Evolutionary conservation across 1,140 invertebrate genomes (phyloP), one percentile per base, ranked within the genome.

Genomic region (Goniozus legneri): DNA sequence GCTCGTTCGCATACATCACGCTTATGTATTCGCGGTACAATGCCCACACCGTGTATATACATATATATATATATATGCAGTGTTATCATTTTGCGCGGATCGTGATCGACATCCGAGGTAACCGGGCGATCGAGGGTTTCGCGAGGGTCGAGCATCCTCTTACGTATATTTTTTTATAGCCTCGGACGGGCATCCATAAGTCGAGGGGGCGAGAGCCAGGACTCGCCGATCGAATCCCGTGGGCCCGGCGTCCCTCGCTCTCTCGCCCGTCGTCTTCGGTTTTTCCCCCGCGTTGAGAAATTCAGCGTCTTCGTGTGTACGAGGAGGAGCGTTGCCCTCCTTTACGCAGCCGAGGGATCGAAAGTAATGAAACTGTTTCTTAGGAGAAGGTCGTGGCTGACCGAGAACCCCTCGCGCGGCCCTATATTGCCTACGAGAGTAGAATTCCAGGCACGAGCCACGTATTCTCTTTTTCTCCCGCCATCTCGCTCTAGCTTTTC

Each of bases 371-470:
- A 54, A 54, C 48, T 45, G 47, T 50, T 54, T 41, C 48, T 50
- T 20, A 27, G 24, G 24, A n/a, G n/a, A 27, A 27, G 24, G 24
- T 10, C 24, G 24, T 10, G 10, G 24, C 24, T 27, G 24, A 27
- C 24, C 24, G 10, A 53, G 38, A 42, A 44, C 40, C 34, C 36
- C 12, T 7, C 33, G 18, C 19, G 15, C 35, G 10, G 14, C 20
- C 36, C 24, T 51, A 54, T 54, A 58, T 54, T 58, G 52, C 52
- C 36, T 54, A 54, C 56, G 56, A 49, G 56, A 54, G 32, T 44
- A 31, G 56, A 58, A 58, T 58, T 54, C 49, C 39, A 42, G 44
- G 47, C 14, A 24, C 16, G 10, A 10, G 16, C 16, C 20, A 18
- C 3, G 20, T 40, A 47, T 33, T 33, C 18, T 39, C 36, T 32